phyloP scores from a whole-genome alignment of 2,797 vertebrate species.

The Todus mexicanus region DNA sequence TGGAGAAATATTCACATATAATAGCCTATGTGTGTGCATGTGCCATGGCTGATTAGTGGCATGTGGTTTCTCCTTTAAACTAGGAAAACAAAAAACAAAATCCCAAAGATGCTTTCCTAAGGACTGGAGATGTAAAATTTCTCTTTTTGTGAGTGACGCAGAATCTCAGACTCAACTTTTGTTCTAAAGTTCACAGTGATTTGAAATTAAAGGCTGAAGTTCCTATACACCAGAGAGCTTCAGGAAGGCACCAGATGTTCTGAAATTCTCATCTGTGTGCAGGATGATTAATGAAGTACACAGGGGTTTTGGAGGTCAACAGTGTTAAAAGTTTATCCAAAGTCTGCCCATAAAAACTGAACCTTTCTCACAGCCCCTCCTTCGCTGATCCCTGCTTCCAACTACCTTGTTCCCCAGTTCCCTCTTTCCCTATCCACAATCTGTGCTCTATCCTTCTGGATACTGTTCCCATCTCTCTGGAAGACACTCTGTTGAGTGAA shows the following conservation, averaged over 20 bases:
- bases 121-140: background rate
- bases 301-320: slow-evolving; percentile 52
- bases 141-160: background rate
- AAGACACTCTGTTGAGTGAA: background rate
- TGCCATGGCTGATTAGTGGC: slow-evolving; percentile 19
- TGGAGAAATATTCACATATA: background rate
- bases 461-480: background rate
- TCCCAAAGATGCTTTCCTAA: background rate
- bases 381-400: background rate
- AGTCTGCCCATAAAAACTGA: background rate
- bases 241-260: slow-evolving; percentile 61
- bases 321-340: slow-evolving; percentile 37
- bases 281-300: slow-evolving; percentile 48
- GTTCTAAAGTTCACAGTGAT: slow-evolving; percentile 50
- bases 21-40: background rate
- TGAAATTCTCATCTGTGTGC: slow-evolving; percentile 25
- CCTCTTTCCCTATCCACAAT: background rate
- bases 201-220: slow-evolving; percentile 52
- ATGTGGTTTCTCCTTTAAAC: background rate
- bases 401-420: background rate
- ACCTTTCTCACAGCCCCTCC: background rate
- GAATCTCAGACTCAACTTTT: background rate
- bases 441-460: background rate
- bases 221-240: slow-evolving; percentile 37
- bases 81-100: background rate